Conservation (phyloP, 2,888 invertebrate species). For the Phania funesta region DNA sequence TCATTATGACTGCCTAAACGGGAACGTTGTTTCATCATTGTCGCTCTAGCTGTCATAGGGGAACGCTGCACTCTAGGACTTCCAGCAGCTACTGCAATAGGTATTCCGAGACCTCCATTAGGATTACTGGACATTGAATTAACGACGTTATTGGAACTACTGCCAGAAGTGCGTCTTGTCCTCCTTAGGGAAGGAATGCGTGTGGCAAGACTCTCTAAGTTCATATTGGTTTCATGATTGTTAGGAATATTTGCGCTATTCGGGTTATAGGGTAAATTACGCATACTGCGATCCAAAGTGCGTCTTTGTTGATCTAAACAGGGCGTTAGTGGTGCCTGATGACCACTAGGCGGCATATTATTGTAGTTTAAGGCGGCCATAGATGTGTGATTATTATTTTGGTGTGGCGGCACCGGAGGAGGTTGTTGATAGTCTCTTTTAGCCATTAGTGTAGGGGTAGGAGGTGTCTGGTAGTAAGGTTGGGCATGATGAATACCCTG, state of each 20-base stretch:
- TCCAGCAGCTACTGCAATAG: slow-evolving; percentile 75
- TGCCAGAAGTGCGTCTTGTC: slow-evolving; percentile 76
- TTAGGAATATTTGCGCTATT: slow-evolving; percentile 34
- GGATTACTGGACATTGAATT: slow-evolving; percentile 54
- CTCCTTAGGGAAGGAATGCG: slow-evolving; percentile 78
- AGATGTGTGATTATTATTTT: slow-evolving; percentile 70
- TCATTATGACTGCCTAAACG: slow-evolving; percentile 80
- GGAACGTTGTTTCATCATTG: slow-evolving; percentile 76
- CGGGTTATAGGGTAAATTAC: slow-evolving; percentile 73
- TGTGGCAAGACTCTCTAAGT: slow-evolving; percentile 74
- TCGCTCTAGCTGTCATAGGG: slow-evolving; percentile 78
- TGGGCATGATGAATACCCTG: slow-evolving; percentile 76
- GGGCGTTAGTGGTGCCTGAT: slow-evolving; percentile 74
- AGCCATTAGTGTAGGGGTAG: slow-evolving; percentile 75
- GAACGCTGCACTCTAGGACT: slow-evolving; percentile 80
- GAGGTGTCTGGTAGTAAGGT: slow-evolving; percentile 75
- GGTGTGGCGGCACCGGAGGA: slow-evolving; percentile 77
- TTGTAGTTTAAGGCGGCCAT: slow-evolving; percentile 55
- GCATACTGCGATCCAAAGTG: slow-evolving; percentile 77
- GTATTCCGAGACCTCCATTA: slow-evolving; percentile 76
- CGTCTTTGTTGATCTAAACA: slow-evolving; percentile 76
- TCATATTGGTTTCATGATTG: slow-evolving; percentile 69
- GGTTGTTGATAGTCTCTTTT: slow-evolving; percentile 72
- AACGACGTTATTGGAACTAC: slow-evolving; percentile 69
- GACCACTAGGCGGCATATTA: slow-evolving; percentile 70